These are phyloP conservation scores for Drosophila limbata DNA, from an alignment of 2,888 invertebrate genomes.

Conservation along the genomic window DNA sequence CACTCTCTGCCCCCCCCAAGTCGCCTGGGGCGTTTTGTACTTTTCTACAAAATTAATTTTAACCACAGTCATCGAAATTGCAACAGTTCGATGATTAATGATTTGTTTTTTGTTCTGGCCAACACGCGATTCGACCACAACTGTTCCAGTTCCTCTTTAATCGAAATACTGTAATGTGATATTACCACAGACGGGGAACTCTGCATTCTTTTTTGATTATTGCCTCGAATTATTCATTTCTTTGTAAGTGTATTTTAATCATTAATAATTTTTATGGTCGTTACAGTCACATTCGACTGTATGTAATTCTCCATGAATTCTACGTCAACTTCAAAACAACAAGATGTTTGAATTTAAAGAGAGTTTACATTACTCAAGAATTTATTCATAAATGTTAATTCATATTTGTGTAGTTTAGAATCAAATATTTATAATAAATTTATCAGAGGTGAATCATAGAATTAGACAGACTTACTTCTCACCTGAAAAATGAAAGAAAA, in stretches of 20 bases:
- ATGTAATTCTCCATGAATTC: background rate
- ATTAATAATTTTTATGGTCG: constrained; percentile 69
- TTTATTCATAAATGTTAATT: background rate
- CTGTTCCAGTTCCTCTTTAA: constrained; percentile 40
- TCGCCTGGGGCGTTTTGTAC: constrained; percentile 69
- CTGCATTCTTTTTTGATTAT: constrained; percentile 33
- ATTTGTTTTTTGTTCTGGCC: constrained; percentile 74
- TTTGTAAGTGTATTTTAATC: constrained; percentile 57
- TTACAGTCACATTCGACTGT: background rate
- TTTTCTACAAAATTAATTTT: constrained; percentile 75
- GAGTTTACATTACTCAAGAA: background rate
- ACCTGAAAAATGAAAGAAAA: too few relatives aligned
- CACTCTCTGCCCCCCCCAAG: constrained; percentile 24
- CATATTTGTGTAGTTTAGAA: background rate
- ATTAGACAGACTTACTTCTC: background rate
- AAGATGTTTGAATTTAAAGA: background rate
- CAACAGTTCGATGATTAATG: constrained; percentile 82
- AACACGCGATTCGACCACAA: constrained; percentile 72
- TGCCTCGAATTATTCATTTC: constrained; percentile 71
- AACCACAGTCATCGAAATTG: constrained; percentile 70
- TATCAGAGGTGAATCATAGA: background rate
- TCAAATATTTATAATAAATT: background rate
- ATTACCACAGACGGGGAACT: constrained; percentile 32
- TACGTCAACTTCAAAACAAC: background rate
- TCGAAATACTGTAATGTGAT: constrained; percentile 58